Evolutionary conservation across 2,888 invertebrate genomes (phyloP).

Genomic region (Drymonia ruficornis): DNA sequence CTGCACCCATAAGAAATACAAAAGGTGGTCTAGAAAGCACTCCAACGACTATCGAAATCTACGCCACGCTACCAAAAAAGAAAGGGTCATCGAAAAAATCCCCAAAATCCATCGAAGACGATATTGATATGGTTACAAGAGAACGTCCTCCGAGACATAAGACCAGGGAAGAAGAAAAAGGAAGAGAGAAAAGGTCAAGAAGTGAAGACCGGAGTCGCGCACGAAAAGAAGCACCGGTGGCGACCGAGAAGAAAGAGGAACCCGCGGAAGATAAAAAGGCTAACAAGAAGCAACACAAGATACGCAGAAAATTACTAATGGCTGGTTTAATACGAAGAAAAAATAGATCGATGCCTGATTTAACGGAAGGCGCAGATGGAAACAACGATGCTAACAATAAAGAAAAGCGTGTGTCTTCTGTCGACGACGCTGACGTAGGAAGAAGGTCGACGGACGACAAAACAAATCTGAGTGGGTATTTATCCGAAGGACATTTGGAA

Average conservation of each 20-base stretch:
- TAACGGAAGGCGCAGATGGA: conserved; percentile 91
- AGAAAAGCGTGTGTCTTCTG: conserved; percentile 80
- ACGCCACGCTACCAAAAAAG: conserved; percentile 95
- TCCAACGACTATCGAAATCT: conserved; percentile 93
- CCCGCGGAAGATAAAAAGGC: conserved; percentile 88
- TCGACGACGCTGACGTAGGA: conserved; percentile 92
- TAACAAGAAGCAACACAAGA: conserved; percentile 95
- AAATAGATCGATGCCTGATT: conserved; percentile 96
- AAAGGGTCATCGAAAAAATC: conserved; percentile 88
- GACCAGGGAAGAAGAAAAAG: conserved; percentile 88
- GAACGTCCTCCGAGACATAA: conserved; percentile 90
- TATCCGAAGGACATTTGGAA: conserved; percentile 95
- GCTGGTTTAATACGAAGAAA: conserved; percentile 94
- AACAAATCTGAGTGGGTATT: conserved; percentile 89
- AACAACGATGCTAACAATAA: conserved; percentile 68
- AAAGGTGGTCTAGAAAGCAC: conserved; percentile 90
- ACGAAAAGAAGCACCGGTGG: conserved; percentile 87
- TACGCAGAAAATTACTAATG: conserved; percentile 94
- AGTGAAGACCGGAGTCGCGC: conserved; percentile 94
- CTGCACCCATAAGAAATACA: conserved; percentile 90
- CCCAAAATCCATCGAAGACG: conserved; percentile 88
- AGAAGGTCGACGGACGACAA: conserved; percentile 86
- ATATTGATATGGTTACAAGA: conserved; percentile 88
- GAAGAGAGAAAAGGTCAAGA: conserved; percentile 90
- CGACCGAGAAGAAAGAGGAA: conserved; percentile 85